Percentiles rank a stretch among this genome's conserved stretches.
Evolutionary conservation across 23 tunicate species (phyloP).

Genomic region (Ciona savignyi): DNA sequence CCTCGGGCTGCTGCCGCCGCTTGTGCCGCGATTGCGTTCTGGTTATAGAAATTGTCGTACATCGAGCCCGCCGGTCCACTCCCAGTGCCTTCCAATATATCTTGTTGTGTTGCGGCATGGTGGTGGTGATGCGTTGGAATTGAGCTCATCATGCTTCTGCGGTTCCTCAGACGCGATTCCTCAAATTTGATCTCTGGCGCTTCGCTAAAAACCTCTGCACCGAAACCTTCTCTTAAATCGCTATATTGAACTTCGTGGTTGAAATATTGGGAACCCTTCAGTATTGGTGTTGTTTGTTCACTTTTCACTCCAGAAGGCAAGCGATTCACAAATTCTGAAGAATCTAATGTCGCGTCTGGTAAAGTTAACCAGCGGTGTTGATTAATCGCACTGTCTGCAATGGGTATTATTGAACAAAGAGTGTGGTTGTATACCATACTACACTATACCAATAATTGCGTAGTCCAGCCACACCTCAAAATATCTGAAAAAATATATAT

Average conservation of each 20-base stretch:
- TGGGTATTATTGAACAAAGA: not conserved
- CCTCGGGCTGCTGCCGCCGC: conserved; percentile 81
- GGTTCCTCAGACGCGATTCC: too few relatives aligned
- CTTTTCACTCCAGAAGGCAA: not conserved
- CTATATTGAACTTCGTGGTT: too few relatives aligned
- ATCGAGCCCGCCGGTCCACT: conserved; percentile 41
- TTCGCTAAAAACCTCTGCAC: too few relatives aligned
- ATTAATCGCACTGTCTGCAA: too few relatives aligned
- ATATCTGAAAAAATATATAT: too few relatives aligned
- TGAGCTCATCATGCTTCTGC: conserved; percentile 62
- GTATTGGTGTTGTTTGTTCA: not conserved
- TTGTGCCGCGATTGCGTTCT: conserved; percentile 51
- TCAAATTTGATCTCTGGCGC: not conserved
- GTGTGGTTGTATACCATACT: not conserved
- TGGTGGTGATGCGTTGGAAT: conserved; percentile 61
- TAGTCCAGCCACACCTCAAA: not conserved
- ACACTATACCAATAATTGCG: not conserved
- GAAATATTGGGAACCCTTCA: not conserved
- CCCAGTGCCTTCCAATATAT: conserved; percentile 41
- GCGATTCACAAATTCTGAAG: too few relatives aligned
- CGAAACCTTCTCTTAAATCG: too few relatives aligned
- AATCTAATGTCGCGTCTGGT: too few relatives aligned
- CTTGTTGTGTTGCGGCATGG: conserved; percentile 47
- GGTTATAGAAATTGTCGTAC: conserved; percentile 87
- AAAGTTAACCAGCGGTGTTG: too few relatives aligned